Conservation (phyloP, 2,113 vertebrate genomes). For the Aythya baeri region DNA sequence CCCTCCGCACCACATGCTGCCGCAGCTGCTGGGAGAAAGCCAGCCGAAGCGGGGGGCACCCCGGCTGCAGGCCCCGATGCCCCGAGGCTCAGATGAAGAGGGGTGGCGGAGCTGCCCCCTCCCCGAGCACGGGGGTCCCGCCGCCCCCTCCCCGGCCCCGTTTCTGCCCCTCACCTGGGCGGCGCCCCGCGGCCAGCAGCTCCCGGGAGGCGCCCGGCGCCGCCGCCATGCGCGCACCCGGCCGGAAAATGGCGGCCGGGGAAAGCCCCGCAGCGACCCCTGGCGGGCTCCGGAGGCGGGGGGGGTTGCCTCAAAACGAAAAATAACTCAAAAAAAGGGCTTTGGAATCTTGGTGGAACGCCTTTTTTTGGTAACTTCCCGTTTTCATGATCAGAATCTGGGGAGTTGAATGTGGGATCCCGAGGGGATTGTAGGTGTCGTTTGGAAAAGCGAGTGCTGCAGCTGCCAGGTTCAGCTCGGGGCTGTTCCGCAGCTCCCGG, state of each 20-base stretch:
- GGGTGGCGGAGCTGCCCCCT: background rate
- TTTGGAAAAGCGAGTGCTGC: background rate
- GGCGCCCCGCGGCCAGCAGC: slow-evolving; percentile 74
- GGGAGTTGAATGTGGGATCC: background rate
- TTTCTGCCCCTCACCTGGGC: slow-evolving; percentile 55
- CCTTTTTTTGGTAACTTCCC: background rate
- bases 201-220: slow-evolving; percentile 52
- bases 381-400: background rate
- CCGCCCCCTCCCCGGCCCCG: background rate
- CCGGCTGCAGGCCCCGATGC: too few species aligned
- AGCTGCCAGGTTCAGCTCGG: background rate
- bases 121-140: background rate
- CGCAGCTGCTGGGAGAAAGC: background rate
- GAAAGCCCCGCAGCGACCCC: too few species aligned
- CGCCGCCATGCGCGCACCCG: too few species aligned
- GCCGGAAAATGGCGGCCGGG: too few species aligned
- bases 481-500: background rate
- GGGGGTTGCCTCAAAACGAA: too few species aligned
- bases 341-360: too few species aligned
- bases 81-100: background rate
- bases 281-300: too few species aligned
- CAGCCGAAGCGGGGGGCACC: background rate
- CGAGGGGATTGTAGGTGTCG: background rate
- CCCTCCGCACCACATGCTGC: background rate
- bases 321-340: too few species aligned